Evolutionary conservation across 2,888 invertebrate genomes (phyloP), one percentile per base, ranked within the genome.

Genomic region (Phengaris arion): DNA sequence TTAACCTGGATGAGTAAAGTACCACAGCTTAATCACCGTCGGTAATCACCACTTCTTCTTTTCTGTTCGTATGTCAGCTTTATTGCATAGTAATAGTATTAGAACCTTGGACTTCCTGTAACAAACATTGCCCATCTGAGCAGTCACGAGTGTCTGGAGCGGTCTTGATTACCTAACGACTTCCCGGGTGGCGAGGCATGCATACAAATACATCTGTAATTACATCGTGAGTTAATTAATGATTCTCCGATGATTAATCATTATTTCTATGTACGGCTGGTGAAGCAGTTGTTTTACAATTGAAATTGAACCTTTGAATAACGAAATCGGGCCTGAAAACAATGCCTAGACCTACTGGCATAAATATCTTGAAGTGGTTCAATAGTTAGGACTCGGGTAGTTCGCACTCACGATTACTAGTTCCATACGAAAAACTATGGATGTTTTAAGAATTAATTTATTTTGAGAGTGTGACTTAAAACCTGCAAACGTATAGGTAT

Each of bases 141-240:
- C 10, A 35, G 52, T 22, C 72, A 72, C 72, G 72, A 72, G 15
- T 22, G 54, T 72, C 54, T 72, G 72, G 72, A 72, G 72, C 13
- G 52, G 54, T 35, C 54, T 72, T 72, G 72, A 54, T 72, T 72
- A 72, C 54, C 72, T 72, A 72, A 72, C 13, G 72, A 72, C 72
- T 72, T 72, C 72, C 72, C 54, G 72, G 72, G 54, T 8, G 72
- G 72, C 13, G 70, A 70, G 72, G 72, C 13, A 72, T 72, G 54
- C 72, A 54, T 72, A 68, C 68, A 68, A 72, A 72, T 72, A 72
- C 52, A 72, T 72, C 12, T 13, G 13, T 72, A 72, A 72, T 72
- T 72, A 72, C 72, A 72, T 72, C 72, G 72, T 72, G 72, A 72
- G 72, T 72, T 72, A 72, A 72, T 72, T 72, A 72, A 72, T 72